Evolutionary conservation across 2,113 vertebrate species (phyloP).

Genomic region (Pampusana beccarii): DNA sequence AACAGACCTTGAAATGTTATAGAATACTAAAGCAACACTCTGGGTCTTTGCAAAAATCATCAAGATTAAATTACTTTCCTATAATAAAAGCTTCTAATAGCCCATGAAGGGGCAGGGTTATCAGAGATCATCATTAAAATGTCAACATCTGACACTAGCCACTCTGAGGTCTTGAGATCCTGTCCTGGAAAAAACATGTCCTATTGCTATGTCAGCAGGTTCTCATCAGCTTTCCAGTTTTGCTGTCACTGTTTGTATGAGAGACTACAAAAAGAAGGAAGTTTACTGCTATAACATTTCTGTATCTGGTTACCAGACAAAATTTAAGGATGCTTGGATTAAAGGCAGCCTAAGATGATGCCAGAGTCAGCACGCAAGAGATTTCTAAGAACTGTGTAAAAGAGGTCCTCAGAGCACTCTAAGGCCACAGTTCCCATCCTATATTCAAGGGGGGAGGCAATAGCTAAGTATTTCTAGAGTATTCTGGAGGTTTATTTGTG

Average conservation of each 20-base stretch:
- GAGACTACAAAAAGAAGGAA: not conserved
- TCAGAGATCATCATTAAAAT: not conserved
- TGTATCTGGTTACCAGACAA: not conserved
- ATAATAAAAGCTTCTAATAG: not conserved
- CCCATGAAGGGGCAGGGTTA: not conserved
- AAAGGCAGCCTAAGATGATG: not conserved
- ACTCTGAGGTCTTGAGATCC: not conserved
- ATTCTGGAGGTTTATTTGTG: not conserved
- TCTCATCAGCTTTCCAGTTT: not conserved
- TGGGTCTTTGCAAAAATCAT: not conserved
- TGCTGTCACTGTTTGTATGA: not conserved
- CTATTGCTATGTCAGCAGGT: not conserved
- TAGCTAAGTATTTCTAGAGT: not conserved
- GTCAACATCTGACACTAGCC: not conserved
- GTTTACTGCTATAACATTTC: not conserved
- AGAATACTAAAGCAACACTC: not conserved
- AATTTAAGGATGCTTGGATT: not conserved
- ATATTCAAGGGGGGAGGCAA: not conserved
- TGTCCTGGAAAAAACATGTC: not conserved
- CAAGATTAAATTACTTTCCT: not conserved
- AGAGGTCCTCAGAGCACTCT: not conserved
- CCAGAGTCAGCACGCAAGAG: not conserved
- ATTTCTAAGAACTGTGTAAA: not conserved
- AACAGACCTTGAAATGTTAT: not conserved
- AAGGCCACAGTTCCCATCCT: not conserved